phyloP scores from a whole-genome alignment of 2,888 invertebrate genomes.

The Drosophila kanekoi region DNA sequence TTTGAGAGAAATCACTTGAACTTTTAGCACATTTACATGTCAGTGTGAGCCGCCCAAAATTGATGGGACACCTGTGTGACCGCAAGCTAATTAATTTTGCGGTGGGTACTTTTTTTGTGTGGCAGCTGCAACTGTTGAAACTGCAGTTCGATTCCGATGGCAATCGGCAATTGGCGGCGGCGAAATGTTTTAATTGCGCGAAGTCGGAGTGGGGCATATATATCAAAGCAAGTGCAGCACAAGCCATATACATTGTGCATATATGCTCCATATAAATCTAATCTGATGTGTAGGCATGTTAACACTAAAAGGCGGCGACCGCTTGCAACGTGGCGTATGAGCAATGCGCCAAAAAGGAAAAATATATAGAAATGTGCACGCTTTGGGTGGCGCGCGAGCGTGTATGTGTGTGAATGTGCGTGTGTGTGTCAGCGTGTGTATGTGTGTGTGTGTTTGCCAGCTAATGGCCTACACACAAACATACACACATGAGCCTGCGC shows the following conservation, averaged over 20 bases:
- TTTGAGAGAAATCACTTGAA: slow-evolving; percentile 63
- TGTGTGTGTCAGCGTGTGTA: slow-evolving; percentile 26
- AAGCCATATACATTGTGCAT: slow-evolving; percentile 23
- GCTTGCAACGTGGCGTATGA: slow-evolving; percentile 56
- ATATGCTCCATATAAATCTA: slow-evolving; percentile 56
- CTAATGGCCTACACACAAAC: slow-evolving; percentile 26
- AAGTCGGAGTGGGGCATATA: slow-evolving; percentile 9
- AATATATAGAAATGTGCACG: slow-evolving; percentile 17
- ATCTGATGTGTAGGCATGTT: slow-evolving; percentile 71
- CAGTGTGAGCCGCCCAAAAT: slow-evolving; percentile 62
- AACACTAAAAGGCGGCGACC: slow-evolving; percentile 41
- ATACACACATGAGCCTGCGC: slow-evolving; percentile 19
- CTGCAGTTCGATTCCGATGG: slow-evolving; percentile 54
- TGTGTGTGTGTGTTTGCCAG: slow-evolving; percentile 23
- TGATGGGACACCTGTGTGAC: slow-evolving; percentile 74
- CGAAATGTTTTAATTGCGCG: slow-evolving; percentile 73
- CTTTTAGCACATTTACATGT: slow-evolving; percentile 83
- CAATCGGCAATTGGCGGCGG: slow-evolving; percentile 48
- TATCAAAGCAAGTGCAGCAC: slow-evolving; percentile 55
- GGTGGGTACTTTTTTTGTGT: not conserved
- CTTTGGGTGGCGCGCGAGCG: slow-evolving; percentile 60
- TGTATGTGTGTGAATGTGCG: slow-evolving; percentile 4
- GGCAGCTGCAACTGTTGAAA: slow-evolving; percentile 36
- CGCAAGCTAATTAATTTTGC: slow-evolving; percentile 68
- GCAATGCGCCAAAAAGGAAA: slow-evolving; percentile 52